A percentile compares a stretch with the other conserved stretches of the same genome.
Evolutionary conservation across 1,140 invertebrate genomes (phyloP).

Genomic region (Sesamia nonagrioides): DNA sequence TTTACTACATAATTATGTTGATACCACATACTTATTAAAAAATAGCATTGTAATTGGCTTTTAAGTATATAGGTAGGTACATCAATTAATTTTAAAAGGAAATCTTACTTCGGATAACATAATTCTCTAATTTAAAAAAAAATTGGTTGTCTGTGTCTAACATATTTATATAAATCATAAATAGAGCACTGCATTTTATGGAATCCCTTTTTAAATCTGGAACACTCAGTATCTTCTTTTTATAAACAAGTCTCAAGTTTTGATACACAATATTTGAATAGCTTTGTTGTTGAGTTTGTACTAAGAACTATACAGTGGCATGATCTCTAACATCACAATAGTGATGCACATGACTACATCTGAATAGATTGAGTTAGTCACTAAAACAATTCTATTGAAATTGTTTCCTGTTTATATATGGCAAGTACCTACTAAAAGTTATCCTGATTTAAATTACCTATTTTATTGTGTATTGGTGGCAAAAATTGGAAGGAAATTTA

Average conservation of each 20-base stretch:
- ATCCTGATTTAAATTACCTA: not conserved
- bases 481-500: too few species aligned
- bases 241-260: not conserved
- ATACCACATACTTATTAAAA: too few species aligned
- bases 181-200: too few species aligned
- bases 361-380: not conserved
- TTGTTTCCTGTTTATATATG: conserved; percentile 17
- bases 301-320: not conserved
- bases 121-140: too few species aligned
- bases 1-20: not conserved
- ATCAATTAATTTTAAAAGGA: too few species aligned
- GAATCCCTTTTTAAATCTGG: not conserved
- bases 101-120: too few species aligned
- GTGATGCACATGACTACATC: conserved; percentile 17
- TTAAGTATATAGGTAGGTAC: too few species aligned
- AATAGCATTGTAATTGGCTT: too few species aligned
- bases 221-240: not conserved
- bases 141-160: too few species aligned
- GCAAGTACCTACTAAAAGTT: conserved; percentile 1
- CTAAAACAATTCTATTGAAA: conserved; percentile 1
- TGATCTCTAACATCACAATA: conserved; percentile 7
- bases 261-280: not conserved
- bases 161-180: too few species aligned
- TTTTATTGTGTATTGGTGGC: not conserved
- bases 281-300: not conserved